These are phyloP conservation scores for Tribolium madens DNA, from an alignment of 1,140 invertebrate genomes.

Conservation along the genomic window DNA sequence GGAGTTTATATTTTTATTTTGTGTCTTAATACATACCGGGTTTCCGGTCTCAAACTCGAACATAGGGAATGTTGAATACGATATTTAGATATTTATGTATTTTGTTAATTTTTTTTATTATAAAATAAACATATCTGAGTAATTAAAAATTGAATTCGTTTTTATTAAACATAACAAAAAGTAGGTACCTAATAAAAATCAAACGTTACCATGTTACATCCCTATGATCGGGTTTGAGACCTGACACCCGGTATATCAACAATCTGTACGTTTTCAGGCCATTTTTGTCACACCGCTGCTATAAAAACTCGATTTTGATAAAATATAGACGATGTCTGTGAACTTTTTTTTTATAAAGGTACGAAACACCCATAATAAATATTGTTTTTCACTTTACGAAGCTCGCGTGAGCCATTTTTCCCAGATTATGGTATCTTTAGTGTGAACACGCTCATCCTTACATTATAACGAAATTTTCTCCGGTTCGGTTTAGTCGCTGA, in stretches of 20 bases:
- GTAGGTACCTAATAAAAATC: too few relatives aligned
- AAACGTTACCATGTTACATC: too few relatives aligned
- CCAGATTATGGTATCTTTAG: slow-evolving; percentile 25
- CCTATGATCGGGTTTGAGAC: too few relatives aligned
- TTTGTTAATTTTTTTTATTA: too few relatives aligned
- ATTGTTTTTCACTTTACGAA: slow-evolving; percentile 36
- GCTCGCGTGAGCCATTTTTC: slow-evolving; percentile 29
- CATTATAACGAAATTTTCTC: slow-evolving; percentile 17
- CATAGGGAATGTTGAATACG: too few relatives aligned
- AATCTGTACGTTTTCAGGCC: background rate
- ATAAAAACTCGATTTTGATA: slow-evolving; percentile 7
- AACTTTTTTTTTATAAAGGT: slow-evolving; percentile 18
- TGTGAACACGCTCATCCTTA: slow-evolving; percentile 25
- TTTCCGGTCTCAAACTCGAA: too few relatives aligned
- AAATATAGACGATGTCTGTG: background rate
- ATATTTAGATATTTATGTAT: too few relatives aligned
- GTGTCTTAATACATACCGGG: too few relatives aligned
- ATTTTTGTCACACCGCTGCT: background rate
- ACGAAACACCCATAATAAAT: slow-evolving; percentile 28
- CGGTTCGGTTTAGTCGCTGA: slow-evolving; percentile 22
- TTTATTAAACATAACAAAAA: too few relatives aligned
- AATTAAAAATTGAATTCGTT: too few relatives aligned
- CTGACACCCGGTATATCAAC: too few relatives aligned
- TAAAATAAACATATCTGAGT: too few relatives aligned
- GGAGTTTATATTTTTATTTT: background rate